Base-by-base conservation (phyloP, 1,140 invertebrate species). In the Drosophila lacteicornis region DNA sequence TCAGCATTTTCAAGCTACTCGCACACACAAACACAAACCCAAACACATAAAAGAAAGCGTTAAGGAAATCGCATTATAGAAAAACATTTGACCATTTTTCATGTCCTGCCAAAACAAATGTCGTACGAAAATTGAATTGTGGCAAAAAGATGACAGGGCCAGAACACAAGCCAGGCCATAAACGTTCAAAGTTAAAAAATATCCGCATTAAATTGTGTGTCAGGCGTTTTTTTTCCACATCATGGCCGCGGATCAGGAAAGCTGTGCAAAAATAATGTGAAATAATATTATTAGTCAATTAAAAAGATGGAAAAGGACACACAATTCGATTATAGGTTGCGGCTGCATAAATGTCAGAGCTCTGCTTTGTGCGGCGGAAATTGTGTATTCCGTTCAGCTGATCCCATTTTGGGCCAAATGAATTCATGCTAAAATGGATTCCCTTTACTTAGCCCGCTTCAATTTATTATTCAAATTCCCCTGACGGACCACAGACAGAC, bases 81-180 rank as follows among this genome's bases (percentile, higher is more conserved):
- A 90, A 88, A 91, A 88, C 78, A 86, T 81, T 88, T 90, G 85
- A 88, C 81, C 85, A 80, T 80, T 84, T 83, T 86, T 80, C 56
- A 77, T 78, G 61, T 47, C 53, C 71, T 68, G 62, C 47, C 70
- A 66, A 65, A 65, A 75, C 36, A 75, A 75, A 78, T 73, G 69
- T 71, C 69, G 78, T 55, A 65, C 61, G 13, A 69, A 82, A 88
- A 88, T 90, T 85, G 79, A 90, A 91, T 88, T 84, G 78, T 69
- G 79, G 56, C 74, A 62, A 58, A 71, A 70, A 71, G 46, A 74
- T 46, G 77, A 80, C 68, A 78, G 56, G 43, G 38, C 40, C 62
- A 43, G 36, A 63, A 25, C 43, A 55, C 63, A 50, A 33, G 60
- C 69, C 38, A 36, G 62, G 42, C 60, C 70, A 65, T 69, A 49